Evolutionary conservation across 2,888 invertebrate genomes (phyloP).

Genomic region (Chalcosyrphus nemorum): DNA sequence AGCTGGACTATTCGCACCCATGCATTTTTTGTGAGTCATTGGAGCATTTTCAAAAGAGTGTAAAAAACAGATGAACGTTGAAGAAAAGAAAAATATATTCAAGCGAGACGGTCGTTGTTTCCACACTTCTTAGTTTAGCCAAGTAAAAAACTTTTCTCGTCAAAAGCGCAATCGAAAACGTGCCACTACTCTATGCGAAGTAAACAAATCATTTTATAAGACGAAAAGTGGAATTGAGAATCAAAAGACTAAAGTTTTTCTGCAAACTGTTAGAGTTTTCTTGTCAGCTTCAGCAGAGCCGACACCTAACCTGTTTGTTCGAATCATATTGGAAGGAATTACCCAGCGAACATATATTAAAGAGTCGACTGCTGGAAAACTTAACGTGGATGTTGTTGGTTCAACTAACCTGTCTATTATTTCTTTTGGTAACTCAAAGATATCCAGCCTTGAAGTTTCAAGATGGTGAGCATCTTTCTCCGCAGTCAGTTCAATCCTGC

Average conservation of each 20-base stretch:
- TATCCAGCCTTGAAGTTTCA: background rate
- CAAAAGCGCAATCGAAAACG: background rate
- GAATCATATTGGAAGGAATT: slow-evolving; percentile 1
- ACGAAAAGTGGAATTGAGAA: background rate
- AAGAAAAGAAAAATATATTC: background rate
- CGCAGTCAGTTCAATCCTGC: background rate
- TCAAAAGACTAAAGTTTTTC: background rate
- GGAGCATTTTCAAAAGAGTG: background rate
- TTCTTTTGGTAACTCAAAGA: background rate
- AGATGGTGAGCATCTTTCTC: background rate
- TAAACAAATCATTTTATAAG: background rate
- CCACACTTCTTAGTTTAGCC: background rate
- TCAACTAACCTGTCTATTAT: background rate
- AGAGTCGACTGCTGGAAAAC: background rate
- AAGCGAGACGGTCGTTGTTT: background rate
- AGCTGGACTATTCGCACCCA: background rate
- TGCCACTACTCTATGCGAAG: background rate
- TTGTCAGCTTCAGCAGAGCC: background rate
- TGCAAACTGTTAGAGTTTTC: background rate
- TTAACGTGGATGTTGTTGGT: background rate
- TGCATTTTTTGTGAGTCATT: background rate
- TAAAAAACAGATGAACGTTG: background rate
- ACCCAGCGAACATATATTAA: background rate
- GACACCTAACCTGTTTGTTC: background rate
- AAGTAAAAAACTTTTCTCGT: background rate